Evolutionary conservation across 2,797 vertebrate species (phyloP).

Genomic region (Myotis daubentonii): DNA sequence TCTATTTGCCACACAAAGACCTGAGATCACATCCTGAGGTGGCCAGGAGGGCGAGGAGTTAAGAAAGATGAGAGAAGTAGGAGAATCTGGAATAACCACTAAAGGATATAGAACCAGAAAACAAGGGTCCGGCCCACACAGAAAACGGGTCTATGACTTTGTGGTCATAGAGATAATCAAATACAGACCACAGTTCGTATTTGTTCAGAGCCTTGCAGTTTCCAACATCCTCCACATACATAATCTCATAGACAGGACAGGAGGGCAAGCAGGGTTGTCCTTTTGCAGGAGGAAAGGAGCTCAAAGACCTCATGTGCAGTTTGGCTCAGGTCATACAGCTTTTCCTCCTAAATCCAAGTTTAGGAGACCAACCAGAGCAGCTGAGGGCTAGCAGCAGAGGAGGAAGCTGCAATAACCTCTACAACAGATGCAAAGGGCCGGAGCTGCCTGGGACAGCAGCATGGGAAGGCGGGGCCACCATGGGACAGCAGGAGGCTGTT

Average conservation of each 20-base stretch:
- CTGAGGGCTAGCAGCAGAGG: not conserved
- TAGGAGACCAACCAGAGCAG: not conserved
- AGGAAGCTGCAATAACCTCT: not conserved
- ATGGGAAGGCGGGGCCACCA: not conserved
- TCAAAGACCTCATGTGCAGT: not conserved
- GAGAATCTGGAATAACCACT: not conserved
- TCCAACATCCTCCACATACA: not conserved
- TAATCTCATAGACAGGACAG: not conserved
- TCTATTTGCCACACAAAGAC: not conserved
- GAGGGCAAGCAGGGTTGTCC: not conserved
- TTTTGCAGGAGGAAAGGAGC: not conserved
- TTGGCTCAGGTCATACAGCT: not conserved
- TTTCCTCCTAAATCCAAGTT: not conserved
- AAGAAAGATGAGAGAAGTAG: not conserved
- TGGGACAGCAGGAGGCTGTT: not conserved
- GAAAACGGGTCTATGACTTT: not conserved
- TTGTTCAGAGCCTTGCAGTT: not conserved
- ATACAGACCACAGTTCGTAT: not conserved
- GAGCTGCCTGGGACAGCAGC: not conserved
- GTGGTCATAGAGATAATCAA: not conserved
- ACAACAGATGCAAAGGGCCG: not conserved
- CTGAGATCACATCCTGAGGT: not conserved
- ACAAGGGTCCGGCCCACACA: not conserved
- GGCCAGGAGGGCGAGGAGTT: not conserved
- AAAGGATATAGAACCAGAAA: not conserved